Conservation (phyloP, 2,113 vertebrate genomes). For the Esox niger region DNA sequence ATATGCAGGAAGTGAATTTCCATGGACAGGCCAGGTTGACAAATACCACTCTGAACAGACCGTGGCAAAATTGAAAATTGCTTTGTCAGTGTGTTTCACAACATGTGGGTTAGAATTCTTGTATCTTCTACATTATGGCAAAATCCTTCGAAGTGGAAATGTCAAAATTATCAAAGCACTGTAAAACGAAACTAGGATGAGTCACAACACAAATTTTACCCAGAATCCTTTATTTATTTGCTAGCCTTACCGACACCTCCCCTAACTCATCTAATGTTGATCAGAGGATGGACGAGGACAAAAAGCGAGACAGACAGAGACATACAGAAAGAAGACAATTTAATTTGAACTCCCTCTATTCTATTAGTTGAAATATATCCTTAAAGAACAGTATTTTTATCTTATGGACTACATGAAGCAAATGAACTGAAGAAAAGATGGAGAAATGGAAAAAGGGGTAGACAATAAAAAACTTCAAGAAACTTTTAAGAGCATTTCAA, state of each 20-base stretch:
- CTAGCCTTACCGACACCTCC: too few relatives aligned
- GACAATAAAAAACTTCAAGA: constrained; percentile 44
- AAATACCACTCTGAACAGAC: too few relatives aligned
- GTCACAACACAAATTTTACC: constrained; percentile 24
- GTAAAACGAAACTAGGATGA: constrained; percentile 41
- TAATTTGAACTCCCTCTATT: constrained; percentile 29
- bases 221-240: too few relatives aligned
- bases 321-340: too few relatives aligned
- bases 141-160: constrained; percentile 23
- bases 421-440: constrained; percentile 28
- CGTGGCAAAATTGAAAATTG: too few relatives aligned
- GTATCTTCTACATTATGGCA: constrained; percentile 15
- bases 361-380: constrained; percentile 42
- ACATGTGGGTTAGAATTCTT: too few relatives aligned
- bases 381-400: constrained; percentile 46
- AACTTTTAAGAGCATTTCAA: constrained; percentile 44
- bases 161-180: constrained; percentile 31
- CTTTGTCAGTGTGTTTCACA: too few relatives aligned
- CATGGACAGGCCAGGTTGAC: too few relatives aligned
- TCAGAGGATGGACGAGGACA: too few relatives aligned
- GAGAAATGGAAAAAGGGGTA: constrained; percentile 45
- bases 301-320: too few relatives aligned
- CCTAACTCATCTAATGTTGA: constrained; percentile 31
- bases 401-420: constrained; percentile 43
- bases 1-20: too few relatives aligned